Conservation (phyloP, 2,113 vertebrate genomes). For the Athene cunicularia region DNA sequence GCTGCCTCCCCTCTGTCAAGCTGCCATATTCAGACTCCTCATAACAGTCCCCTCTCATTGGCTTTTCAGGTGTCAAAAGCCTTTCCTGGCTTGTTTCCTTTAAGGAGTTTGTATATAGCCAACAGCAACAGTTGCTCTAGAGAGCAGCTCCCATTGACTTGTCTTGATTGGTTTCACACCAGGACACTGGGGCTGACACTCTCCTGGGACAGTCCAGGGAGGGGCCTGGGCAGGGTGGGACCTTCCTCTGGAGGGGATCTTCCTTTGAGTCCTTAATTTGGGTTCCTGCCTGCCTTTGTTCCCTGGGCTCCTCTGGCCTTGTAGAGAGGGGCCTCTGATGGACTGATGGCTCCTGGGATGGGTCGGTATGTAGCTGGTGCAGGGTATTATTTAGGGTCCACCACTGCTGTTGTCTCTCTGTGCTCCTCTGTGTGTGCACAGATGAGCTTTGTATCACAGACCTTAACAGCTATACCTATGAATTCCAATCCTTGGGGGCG, state of each 20-base stretch:
- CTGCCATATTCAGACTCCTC: not conserved
- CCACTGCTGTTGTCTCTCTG: not conserved
- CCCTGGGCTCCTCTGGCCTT: not conserved
- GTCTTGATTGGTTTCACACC: not conserved
- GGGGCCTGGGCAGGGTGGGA: not conserved
- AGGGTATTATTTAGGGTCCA: not conserved
- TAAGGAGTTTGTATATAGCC: not conserved
- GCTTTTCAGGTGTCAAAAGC: not conserved
- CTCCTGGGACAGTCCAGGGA: not conserved
- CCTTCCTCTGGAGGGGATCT: not conserved
- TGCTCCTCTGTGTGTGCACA: too few species aligned
- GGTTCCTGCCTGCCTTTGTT: not conserved
- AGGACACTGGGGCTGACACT: not conserved
- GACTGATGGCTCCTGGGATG: not conserved
- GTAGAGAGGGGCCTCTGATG: not conserved
- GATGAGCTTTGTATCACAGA: not conserved
- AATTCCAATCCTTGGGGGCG: not conserved
- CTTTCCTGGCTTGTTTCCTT: not conserved
- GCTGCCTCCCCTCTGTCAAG: not conserved
- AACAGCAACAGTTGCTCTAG: not conserved
- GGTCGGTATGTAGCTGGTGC: not conserved
- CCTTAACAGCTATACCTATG: fast-evolving
- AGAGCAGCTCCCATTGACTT: not conserved
- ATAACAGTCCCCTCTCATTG: not conserved
- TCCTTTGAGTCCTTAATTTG: not conserved